Evolutionary conservation across 2,888 invertebrate genomes (phyloP).

Genomic region (Drosophila mimetica): DNA sequence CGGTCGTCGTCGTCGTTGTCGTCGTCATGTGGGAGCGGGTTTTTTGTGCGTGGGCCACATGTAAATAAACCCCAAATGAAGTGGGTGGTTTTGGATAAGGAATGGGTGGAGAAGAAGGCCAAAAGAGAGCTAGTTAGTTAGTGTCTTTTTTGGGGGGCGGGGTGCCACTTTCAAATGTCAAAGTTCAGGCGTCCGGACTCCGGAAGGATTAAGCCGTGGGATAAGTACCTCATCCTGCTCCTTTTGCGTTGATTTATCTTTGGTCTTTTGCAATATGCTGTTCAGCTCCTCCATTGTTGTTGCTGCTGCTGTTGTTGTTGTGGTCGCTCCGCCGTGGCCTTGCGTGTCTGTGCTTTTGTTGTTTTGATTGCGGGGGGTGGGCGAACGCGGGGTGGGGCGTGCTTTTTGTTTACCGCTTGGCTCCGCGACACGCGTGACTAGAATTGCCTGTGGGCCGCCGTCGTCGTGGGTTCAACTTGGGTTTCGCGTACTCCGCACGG

Average conservation of each 20-base stretch:
- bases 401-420: conserved; percentile 35
- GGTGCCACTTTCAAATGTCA: conserved; percentile 62
- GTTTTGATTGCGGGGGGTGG: conserved; percentile 12
- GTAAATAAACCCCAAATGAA: conserved; percentile 64
- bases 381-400: conserved; percentile 17
- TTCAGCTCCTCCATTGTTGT: conserved; percentile 82
- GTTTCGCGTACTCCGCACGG: background rate
- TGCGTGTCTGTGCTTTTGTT: conserved; percentile 15
- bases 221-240: conserved; percentile 88
- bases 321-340: conserved; percentile 24
- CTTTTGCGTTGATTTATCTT: conserved; percentile 85
- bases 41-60: conserved; percentile 57
- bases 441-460: conserved; percentile 52
- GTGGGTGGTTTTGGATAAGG: too few species aligned
- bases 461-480: conserved; percentile 3
- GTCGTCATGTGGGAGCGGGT: background rate
- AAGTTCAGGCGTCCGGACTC: conserved; percentile 58
- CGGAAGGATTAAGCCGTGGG: conserved; percentile 26
- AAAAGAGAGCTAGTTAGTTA: conserved; percentile 38
- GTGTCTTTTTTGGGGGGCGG: conserved; percentile 21
- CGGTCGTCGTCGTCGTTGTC: conserved; percentile 12
- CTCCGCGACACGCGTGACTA: conserved; percentile 62
- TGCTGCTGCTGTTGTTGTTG: conserved; percentile 5
- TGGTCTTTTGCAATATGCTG: conserved; percentile 85
- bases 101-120: background rate